Evolutionary conservation across 2,113 vertebrate genomes (phyloP), one percentile per base, ranked within the genome.

Genomic region (Oncorhynchus masou): DNA sequence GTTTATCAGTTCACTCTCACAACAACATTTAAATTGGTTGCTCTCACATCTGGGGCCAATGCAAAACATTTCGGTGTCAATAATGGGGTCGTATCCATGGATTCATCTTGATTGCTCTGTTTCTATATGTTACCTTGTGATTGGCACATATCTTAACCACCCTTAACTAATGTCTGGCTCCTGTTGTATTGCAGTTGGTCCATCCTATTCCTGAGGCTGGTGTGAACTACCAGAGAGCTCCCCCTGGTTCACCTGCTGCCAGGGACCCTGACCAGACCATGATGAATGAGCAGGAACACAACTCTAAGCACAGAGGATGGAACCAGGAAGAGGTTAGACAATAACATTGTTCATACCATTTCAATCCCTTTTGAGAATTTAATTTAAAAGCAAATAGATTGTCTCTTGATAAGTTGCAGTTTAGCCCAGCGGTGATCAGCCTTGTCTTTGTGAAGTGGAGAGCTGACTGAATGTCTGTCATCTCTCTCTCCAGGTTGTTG

Each of bases 191-290:
- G 15, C 88, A 96, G 95, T 88, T 95, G 85, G 94, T 94, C 64
- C 95, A 95, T 74, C 94, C 84, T 84, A 94, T 96, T 85, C 94
- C 96, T 57, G 97, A 98, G 89, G 93, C 95, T 87, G 94, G 95
- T 88, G 90, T 94, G 81, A 96, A 94, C 88, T 92, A 93, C 85
- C 95, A 94, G 86, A 96, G 96, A 90, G 93, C 94, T 81, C 94
- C 93, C 0, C 93, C 94, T 0, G 89, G 91, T 77, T 90, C 93
- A 70, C 78, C 82, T 75, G 75, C 82, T 60, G 76, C 88, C 68
- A 91, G 83, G 11, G 93, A 94, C 80, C 88, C 95, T 39, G 94
- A 96, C 75, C 95, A 92, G 91, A 94, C 92, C 79, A 91, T 92
- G 81, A 92, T 92, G 81, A 92, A 92, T 0, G 88, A 94, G 79